Base-by-base conservation (phyloP, 2,888 invertebrate species). In the Bembecia ichneumoniformis region DNA sequence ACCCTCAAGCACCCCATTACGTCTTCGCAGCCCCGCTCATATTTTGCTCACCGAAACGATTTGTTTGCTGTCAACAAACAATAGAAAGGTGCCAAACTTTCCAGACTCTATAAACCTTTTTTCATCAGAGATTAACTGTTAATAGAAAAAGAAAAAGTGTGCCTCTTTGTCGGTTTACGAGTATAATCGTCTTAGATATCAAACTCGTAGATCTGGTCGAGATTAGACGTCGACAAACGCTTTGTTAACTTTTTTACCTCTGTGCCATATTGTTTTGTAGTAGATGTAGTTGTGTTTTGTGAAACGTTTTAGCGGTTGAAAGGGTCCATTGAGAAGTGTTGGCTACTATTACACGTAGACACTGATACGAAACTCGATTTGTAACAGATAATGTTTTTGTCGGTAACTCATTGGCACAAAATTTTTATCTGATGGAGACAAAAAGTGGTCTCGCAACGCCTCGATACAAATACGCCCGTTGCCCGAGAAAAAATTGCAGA, bases 11-110 rank as follows among this genome's bases (percentile, higher is more conserved):
- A 77, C 75, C 75, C 72, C 74, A 76, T 77, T 78, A 74, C 67
- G 62, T 64, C 62, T 71, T 57, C 62, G 63, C 75, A 71, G 77
- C 78, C 80, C 77, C 71, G 64, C 66, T 63, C 65, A 66, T 76
- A 74, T 79, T 80, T 77, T 71, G 77, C 64, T 64, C 73, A 77
- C 77, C 78, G 9, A 81, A 82, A 83, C 83, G 80, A 86, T 87
- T 84, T 86, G 86, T 86, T 87, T 83, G 78, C 76, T 75, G 83
- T 80, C 82, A 82, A 76, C 77, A 77, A 77, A 86, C 82, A 86
- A 84, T 70, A 70, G 74, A 73, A 75, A 82, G 82, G 82, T 82
- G 82, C 71, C 28, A 73, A 81, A 77, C 62, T 62, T 54, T 56
- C 52, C 58, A 58, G 50, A 51, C 64, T 71, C 63, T 68, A 64